Evolutionary conservation across 2,113 vertebrate genomes (phyloP).

Genomic region (Festucalex cinctus): DNA sequence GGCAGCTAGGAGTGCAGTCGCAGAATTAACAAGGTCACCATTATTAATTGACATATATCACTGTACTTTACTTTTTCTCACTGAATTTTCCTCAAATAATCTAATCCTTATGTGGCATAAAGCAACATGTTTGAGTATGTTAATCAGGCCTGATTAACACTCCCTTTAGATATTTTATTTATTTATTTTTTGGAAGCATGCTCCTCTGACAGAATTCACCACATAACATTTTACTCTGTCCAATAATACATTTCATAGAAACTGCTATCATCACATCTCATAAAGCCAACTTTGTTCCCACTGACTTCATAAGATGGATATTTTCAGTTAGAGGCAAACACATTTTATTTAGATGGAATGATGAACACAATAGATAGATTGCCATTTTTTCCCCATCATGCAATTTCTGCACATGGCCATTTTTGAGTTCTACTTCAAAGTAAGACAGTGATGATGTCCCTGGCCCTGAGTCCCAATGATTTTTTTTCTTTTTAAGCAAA

Average conservation of each 20-base stretch:
- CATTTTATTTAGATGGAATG: constrained; percentile 10
- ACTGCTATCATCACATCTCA: not conserved
- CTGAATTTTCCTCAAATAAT: not conserved
- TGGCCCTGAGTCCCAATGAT: not conserved
- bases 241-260: not conserved
- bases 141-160: not conserved
- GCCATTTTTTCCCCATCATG: not conserved
- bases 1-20: not conserved
- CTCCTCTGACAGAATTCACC: not conserved
- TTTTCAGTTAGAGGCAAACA: not conserved
- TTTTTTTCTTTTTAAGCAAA: not conserved
- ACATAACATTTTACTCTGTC: not conserved
- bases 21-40: not conserved
- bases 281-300: not conserved
- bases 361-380: constrained; percentile 4
- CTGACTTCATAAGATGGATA: constrained; percentile 1
- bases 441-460: constrained; percentile 2
- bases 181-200: too few relatives aligned
- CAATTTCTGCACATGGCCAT: constrained; percentile 8
- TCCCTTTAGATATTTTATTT: too few relatives aligned
- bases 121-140: not conserved
- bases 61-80: not conserved
- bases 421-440: constrained; percentile 17
- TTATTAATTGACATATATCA: not conserved
- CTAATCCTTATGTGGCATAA: not conserved